Evolutionary conservation across 2,113 vertebrate species (phyloP).

Genomic region (Eubucco bourcierii): DNA sequence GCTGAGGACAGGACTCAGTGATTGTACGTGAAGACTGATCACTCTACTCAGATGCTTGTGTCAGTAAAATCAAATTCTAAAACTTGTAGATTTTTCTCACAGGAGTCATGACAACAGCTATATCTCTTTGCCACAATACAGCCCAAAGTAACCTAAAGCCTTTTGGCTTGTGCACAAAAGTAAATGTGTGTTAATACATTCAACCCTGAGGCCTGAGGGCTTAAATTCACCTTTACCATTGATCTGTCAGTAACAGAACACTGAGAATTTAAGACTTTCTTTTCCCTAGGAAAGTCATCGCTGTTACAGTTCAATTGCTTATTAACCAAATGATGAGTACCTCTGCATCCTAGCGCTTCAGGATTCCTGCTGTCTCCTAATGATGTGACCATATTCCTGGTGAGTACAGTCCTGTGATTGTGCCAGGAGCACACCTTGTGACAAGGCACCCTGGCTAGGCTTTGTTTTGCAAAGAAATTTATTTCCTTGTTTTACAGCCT

Average conservation of each 20-base stretch:
- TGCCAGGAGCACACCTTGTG: neutral
- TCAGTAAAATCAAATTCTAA: neutral
- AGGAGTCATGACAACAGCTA: neutral
- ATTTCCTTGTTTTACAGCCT: slow-evolving; percentile 28
- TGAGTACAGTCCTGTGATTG: neutral
- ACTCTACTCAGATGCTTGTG: neutral
- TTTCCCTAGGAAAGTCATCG: neutral
- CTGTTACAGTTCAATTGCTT: neutral
- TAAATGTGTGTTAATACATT: neutral
- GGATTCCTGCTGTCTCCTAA: neutral
- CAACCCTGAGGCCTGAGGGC: neutral
- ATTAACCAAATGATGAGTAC: neutral
- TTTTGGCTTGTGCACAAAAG: neutral
- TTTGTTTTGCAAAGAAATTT: slow-evolving; percentile 13
- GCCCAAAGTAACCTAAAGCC: neutral
- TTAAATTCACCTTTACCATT: neutral
- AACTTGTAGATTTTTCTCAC: neutral
- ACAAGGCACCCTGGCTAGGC: neutral
- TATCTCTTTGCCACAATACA: neutral
- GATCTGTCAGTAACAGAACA: neutral
- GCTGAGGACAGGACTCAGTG: neutral
- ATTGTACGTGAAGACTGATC: neutral
- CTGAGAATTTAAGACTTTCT: neutral
- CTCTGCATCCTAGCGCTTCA: neutral
- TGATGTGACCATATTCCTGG: neutral